Evolutionary conservation across 2,888 invertebrate genomes (phyloP), one percentile per base, ranked within the genome.

Genomic region (Mimumesa dahlbomi): DNA sequence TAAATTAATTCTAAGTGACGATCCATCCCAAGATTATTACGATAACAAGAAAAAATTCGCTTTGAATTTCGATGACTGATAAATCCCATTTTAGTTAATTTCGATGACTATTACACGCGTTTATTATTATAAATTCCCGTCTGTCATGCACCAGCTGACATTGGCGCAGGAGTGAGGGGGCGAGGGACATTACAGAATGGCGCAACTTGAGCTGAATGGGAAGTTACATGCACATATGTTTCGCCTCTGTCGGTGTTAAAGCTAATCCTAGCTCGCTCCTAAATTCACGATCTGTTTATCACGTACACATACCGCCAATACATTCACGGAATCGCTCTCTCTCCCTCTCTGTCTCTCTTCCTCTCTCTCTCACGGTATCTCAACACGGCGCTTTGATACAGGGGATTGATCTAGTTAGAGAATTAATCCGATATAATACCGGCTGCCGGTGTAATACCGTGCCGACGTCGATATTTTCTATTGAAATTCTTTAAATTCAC

Each of bases 221-320:
- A 36, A 36, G n/a, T 36, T 36, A n/a, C n/a, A 36, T 9, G 22
- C 40, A 40, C 29, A 21, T 54, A 48, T 54, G 31, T 62, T 54
- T 46, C 21, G 21, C 38, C 18, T 48, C 19, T 40, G 54, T 40
- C 46, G 29, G 54, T 38, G 40, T 54, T 62, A 29, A 2, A 2
- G 62, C 7, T 62, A 62, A 62, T 62, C 62, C 54, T 7, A 11
- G 13, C 25, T 25, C 45, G 38, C 54, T 36, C 21, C 46, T 29
- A 54, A 54, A 62, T 62, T 62, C 46, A 38, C 11, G 14, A 5
- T 54, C 38, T 54, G 40, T 54, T 62, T 54, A 48, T 62, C 62
- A 25, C 53, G 19, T 31, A 13, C 9, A 11, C 18, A 19, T 18
- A 42, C 19, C 36, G 9, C 36, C 36, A n/a, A 36, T 36, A 36